These are phyloP conservation scores for Thymelicus lineola DNA, from an alignment of 2,888 invertebrate species.

Conservation along the genomic window DNA sequence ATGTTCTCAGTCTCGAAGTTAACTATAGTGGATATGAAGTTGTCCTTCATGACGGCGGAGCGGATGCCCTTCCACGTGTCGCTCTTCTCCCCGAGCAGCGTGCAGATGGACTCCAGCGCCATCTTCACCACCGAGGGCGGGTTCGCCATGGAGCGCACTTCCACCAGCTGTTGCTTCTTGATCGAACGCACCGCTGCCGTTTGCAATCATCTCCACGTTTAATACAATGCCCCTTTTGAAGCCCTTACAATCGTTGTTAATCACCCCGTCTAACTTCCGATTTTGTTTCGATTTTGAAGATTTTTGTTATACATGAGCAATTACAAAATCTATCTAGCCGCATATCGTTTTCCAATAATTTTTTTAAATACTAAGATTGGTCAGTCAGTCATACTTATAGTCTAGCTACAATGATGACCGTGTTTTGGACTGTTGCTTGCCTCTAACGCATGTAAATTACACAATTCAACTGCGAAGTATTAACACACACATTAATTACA, in stretches of 20 bases:
- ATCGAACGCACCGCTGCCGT: slow-evolving; percentile 95
- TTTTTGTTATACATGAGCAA: no score
- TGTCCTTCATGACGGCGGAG: slow-evolving; percentile 96
- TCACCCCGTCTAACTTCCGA: neutral
- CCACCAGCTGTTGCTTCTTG: slow-evolving; percentile 98
- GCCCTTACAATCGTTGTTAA: neutral
- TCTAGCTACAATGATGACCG: slow-evolving; percentile 12
- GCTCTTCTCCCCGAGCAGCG: slow-evolving; percentile 95
- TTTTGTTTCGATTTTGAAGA: neutral
- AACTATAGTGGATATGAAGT: slow-evolving; percentile 97
- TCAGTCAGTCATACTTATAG: slow-evolving; percentile 2
- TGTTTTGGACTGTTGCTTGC: slow-evolving; percentile 32
- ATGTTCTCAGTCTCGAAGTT: slow-evolving; percentile 97
- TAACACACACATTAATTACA: slow-evolving; percentile 38
- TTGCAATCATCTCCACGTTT: slow-evolving; percentile 33
- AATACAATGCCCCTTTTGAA: neutral
- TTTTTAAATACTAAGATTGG: neutral
- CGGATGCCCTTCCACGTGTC: slow-evolving; percentile 97
- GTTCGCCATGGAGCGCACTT: slow-evolving; percentile 97
- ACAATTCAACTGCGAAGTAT: slow-evolving; percentile 36
- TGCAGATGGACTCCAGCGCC: slow-evolving; percentile 97
- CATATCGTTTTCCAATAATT: neutral
- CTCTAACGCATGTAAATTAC: slow-evolving; percentile 26
- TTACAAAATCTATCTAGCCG: no score
- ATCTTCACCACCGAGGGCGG: slow-evolving; percentile 96